Percentiles rank a stretch among this genome's conserved stretches.
phyloP scores from a whole-genome alignment of 2,113 vertebrate genomes.

The Phycodurus eques region DNA sequence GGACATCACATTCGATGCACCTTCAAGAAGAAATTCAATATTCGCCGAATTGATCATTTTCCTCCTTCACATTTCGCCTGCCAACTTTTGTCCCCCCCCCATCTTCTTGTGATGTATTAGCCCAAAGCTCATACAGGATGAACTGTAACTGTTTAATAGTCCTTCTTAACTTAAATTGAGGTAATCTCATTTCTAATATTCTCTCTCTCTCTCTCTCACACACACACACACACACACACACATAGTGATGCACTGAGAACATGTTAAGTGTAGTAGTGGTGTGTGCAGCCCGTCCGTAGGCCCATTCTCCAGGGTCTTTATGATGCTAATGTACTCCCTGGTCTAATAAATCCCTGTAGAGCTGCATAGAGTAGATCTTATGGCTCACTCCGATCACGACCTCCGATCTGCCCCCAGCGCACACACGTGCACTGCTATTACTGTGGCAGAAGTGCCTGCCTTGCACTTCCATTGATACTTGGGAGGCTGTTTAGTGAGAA shows the following conservation, averaged over 20 bases:
- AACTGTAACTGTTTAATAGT: constrained; percentile 71
- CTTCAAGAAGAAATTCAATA: background rate
- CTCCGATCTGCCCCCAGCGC: constrained; percentile 38
- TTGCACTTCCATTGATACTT: constrained; percentile 66
- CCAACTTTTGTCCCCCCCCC: constrained; percentile 11
- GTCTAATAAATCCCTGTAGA: constrained; percentile 81
- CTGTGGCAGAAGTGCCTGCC: constrained; percentile 64
- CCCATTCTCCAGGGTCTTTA: constrained; percentile 76
- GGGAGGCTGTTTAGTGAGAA: constrained; percentile 61
- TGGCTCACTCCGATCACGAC: constrained; percentile 66
- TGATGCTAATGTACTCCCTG: constrained; percentile 79
- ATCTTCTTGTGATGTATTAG: constrained; percentile 57
- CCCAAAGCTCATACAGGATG: constrained; percentile 45
- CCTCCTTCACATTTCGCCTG: constrained; percentile 18
- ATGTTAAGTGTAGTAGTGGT: constrained; percentile 60
- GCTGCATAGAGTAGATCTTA: constrained; percentile 74
- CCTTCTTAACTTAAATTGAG: constrained; percentile 68
- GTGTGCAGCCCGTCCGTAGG: constrained; percentile 61
- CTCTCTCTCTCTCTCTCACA: constrained; percentile 23
- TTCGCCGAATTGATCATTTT: background rate
- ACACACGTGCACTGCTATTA: constrained; percentile 43
- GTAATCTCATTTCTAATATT: constrained; percentile 66
- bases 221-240: constrained; percentile 30
- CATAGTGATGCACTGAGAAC: constrained; percentile 41
- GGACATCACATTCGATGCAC: background rate